These are phyloP conservation scores for Vidua macroura DNA, from an alignment of 2,113 vertebrate species.

Conservation along the genomic window DNA sequence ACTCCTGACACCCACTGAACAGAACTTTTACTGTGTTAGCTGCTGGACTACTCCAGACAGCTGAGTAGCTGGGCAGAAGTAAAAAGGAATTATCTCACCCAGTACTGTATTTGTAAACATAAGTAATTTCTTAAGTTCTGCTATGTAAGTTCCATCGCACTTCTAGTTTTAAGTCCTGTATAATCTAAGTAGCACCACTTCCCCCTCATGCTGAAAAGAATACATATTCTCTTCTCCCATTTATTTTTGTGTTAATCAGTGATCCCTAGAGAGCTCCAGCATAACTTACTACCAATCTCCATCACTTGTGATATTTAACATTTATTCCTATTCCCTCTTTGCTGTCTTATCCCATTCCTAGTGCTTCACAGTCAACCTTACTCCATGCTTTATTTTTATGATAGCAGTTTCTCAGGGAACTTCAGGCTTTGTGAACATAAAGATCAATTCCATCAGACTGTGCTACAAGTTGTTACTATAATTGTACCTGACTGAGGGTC, in stretches of 20 bases:
- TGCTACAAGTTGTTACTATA: background rate
- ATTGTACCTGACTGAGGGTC: background rate
- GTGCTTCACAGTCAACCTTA: background rate
- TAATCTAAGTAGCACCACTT: background rate
- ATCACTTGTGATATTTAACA: background rate
- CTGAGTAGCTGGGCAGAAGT: background rate
- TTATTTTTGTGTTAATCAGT: background rate
- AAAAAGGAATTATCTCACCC: background rate
- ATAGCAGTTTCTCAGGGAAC: background rate
- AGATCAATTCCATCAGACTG: background rate
- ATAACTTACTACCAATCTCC: background rate
- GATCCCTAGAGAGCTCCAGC: background rate
- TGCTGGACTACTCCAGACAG: background rate
- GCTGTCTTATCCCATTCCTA: background rate
- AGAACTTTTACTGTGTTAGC: background rate
- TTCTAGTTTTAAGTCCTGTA: background rate
- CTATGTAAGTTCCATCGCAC: accelerated
- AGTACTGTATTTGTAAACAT: background rate
- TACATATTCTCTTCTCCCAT: background rate
- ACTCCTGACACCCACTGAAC: background rate
- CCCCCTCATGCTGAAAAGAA: background rate
- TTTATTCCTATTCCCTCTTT: background rate
- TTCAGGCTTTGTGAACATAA: background rate
- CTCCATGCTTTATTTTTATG: background rate
- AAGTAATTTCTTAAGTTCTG: background rate